Conservation (phyloP, 2,113 vertebrate genomes). For the Sinosuthora webbiana region DNA sequence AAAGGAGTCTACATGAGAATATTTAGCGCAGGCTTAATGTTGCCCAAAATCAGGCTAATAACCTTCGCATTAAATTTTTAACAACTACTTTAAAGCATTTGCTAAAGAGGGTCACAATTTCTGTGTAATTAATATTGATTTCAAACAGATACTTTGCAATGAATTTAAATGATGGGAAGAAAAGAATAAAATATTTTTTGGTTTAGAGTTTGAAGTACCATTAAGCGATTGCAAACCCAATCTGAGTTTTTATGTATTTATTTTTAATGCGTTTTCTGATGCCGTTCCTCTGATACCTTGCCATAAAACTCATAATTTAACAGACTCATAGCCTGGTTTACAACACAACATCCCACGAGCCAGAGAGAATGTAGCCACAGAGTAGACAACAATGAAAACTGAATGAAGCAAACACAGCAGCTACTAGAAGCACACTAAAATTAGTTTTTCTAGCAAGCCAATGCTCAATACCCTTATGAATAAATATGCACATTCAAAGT, state of each 20-base stretch:
- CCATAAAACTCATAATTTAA: not conserved
- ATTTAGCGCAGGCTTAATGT: slow-evolving; percentile 20
- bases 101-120: slow-evolving; percentile 39
- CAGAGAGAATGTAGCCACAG: not conserved
- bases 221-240: not conserved
- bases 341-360: not conserved
- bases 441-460: not conserved
- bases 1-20: slow-evolving; percentile 36
- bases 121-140: slow-evolving; percentile 56
- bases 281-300: not conserved
- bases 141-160: slow-evolving; percentile 15
- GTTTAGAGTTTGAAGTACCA: not conserved
- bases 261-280: not conserved
- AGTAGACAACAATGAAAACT: not conserved
- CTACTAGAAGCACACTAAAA: not conserved
- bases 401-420: not conserved
- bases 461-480: not conserved
- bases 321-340: not conserved
- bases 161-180: slow-evolving; percentile 18
- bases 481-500: not conserved
- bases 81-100: slow-evolving; percentile 57
- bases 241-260: not conserved
- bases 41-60: slow-evolving; percentile 53
- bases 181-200: not conserved
- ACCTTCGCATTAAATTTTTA: slow-evolving; percentile 62